These are phyloP conservation scores for Crocidura indochinensis DNA, from an alignment of 2,797 vertebrate genomes.

Conservation along the genomic window DNA sequence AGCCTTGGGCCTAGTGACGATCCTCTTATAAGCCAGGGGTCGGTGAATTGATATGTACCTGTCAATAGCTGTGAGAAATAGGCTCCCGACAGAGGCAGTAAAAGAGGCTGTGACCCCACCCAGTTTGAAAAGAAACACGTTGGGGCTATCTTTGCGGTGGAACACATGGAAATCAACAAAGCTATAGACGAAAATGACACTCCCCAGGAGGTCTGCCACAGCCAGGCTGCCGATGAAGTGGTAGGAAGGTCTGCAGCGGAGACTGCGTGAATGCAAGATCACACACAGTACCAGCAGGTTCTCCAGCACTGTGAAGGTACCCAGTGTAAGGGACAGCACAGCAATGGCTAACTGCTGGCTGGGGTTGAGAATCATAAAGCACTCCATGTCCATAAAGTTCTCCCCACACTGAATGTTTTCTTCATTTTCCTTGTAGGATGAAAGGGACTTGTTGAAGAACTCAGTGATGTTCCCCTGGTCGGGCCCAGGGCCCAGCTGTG, in stretches of 20 bases:
- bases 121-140: conserved; percentile 98
- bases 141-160: conserved; percentile 98
- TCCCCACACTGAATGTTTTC: conserved; percentile 97
- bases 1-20: conserved; percentile 98
- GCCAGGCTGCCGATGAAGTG: conserved; percentile 99
- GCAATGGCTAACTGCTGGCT: conserved; percentile 99
- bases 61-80: conserved; percentile 99
- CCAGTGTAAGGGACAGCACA: conserved; percentile 96
- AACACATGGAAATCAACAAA: conserved; percentile 99
- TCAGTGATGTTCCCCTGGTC: conserved; percentile 96
- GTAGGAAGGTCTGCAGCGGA: conserved; percentile 98
- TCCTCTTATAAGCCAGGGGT: conserved; percentile 97
- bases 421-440: conserved; percentile 93
- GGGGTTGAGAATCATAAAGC: conserved; percentile 99
- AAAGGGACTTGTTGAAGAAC: conserved; percentile 94
- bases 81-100: conserved; percentile 98
- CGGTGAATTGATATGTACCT: conserved; percentile 99
- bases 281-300: conserved; percentile 98
- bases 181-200: conserved; percentile 99
- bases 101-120: conserved; percentile 99
- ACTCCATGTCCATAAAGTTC: conserved; percentile 99
- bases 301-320: conserved; percentile 99
- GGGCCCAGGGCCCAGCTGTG: conserved; percentile 93
- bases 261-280: conserved; percentile 97
- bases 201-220: conserved; percentile 98